A percentile compares a stretch with the other conserved stretches of the same genome.
Evolutionary conservation across 2,113 vertebrate species (phyloP).

Genomic region (Hirundichthys speculiger): DNA sequence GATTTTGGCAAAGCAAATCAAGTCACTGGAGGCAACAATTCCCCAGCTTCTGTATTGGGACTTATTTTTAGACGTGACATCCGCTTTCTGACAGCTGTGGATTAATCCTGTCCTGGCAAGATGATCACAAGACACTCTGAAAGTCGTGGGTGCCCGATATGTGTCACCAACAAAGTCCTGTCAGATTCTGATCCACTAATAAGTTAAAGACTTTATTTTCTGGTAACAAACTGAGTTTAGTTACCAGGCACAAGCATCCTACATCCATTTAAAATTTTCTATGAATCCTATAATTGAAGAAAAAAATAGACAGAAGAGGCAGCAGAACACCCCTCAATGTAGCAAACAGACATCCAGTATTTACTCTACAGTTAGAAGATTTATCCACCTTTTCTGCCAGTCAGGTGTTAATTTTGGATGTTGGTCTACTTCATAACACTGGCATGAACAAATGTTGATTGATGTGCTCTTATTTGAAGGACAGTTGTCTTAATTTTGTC

Average conservation of each 20-base stretch:
- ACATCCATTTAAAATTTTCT: too few species aligned
- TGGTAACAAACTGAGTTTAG: constrained; percentile 11
- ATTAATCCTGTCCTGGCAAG: constrained; percentile 47
- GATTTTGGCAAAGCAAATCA: constrained; percentile 52
- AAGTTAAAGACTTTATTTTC: constrained; percentile 10
- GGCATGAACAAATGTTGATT: too few species aligned
- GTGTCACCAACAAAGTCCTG: constrained; percentile 27
- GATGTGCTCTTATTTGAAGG: too few species aligned
- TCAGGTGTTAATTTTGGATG: too few species aligned
- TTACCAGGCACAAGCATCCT: not conserved
- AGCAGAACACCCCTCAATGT: too few species aligned
- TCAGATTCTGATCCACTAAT: constrained; percentile 15
- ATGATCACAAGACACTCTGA: constrained; percentile 34
- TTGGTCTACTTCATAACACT: too few species aligned
- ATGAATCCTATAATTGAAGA: too few species aligned
- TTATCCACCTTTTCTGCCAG: too few species aligned
- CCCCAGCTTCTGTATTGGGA: constrained; percentile 32
- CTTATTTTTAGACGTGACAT: constrained; percentile 57
- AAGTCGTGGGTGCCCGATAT: constrained; percentile 29
- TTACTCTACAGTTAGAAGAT: too few species aligned
- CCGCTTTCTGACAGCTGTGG: constrained; percentile 37
- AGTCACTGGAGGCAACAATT: constrained; percentile 35
- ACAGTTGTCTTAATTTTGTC: too few species aligned
- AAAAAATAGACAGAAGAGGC: too few species aligned
- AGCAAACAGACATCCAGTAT: too few species aligned